These are phyloP conservation scores for Ophion slaviceki DNA, from an alignment of 2,888 invertebrate genomes.

Conservation along the genomic window DNA sequence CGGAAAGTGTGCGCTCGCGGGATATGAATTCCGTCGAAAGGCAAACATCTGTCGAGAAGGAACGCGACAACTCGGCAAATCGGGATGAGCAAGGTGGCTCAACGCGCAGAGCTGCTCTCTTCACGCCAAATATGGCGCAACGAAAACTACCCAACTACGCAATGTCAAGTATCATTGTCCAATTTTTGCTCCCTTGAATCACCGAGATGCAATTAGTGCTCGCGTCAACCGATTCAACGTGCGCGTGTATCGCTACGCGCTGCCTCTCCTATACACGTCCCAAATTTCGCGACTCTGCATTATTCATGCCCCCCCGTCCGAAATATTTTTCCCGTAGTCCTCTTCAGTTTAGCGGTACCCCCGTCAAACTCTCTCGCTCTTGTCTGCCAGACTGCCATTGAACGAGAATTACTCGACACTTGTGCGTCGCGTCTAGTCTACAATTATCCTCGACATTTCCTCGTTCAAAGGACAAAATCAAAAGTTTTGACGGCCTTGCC, in stretches of 20 bases:
- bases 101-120: too few relatives aligned
- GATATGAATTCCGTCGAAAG: neutral
- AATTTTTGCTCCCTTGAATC: slow-evolving; percentile 69
- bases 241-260: slow-evolving; percentile 1
- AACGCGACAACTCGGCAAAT: neutral
- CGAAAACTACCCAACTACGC: slow-evolving; percentile 49
- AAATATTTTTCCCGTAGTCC: neutral
- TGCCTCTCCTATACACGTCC: neutral
- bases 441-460: neutral
- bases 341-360: neutral
- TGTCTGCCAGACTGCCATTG: neutral
- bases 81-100: neutral
- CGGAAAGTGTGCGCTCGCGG: neutral
- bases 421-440: neutral
- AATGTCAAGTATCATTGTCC: slow-evolving; percentile 66
- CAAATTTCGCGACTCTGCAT: neutral
- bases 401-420: neutral
- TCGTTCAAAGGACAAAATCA: neutral
- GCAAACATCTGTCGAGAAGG: neutral
- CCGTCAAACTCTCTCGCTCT: neutral
- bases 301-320: neutral
- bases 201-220: slow-evolving; percentile 69
- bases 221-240: slow-evolving; percentile 55
- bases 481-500: neutral
- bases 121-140: slow-evolving; percentile 20